phyloP scores from a whole-genome alignment of 2,113 vertebrate genomes.

The Coptodon bakossiorum region DNA sequence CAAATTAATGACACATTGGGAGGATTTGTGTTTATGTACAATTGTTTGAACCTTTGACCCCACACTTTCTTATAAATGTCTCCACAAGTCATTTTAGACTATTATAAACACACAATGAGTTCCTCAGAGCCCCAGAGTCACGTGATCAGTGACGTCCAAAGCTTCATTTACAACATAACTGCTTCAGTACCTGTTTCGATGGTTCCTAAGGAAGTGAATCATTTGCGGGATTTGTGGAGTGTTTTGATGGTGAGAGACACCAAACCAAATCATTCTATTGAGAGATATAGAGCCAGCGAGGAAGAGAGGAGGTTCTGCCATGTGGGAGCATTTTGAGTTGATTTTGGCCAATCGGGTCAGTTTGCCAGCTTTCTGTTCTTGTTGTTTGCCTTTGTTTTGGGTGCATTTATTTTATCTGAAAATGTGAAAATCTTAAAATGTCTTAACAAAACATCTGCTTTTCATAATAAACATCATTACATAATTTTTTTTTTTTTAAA shows the following conservation, averaged over 20 bases:
- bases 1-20: not conserved
- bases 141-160: rapidly evolving
- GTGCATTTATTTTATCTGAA: not conserved
- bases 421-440: not conserved
- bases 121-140: not conserved
- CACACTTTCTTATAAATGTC: not conserved
- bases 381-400: not conserved
- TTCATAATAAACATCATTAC: not conserved
- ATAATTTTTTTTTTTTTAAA: not conserved
- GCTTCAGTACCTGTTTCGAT: rapidly evolving
- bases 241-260: not conserved
- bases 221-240: not conserved
- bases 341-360: rapidly evolving
- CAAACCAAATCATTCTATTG: rapidly evolving
- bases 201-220: not conserved
- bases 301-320: not conserved
- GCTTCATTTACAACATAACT: not conserved
- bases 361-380: not conserved
- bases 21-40: not conserved
- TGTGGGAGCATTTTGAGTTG: not conserved
- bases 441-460: not conserved
- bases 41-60: not conserved
- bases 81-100: not conserved
- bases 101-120: not conserved
- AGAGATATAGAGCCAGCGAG: not conserved